phyloP scores from a whole-genome alignment of 2,113 vertebrate species.

The Phainopepla nitens region DNA sequence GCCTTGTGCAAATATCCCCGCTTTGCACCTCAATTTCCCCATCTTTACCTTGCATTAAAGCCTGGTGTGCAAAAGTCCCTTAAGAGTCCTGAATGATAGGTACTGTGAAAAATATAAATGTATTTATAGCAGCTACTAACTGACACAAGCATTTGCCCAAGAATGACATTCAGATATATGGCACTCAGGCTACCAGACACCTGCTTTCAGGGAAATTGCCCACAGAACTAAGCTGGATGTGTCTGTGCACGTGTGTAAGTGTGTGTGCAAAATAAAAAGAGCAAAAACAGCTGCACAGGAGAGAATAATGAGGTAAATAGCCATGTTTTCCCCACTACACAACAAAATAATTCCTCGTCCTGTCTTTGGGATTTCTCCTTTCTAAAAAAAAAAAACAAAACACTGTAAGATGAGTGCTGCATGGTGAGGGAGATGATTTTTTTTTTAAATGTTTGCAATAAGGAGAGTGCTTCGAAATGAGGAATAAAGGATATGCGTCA shows the following conservation, averaged over 20 bases:
- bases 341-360: not conserved
- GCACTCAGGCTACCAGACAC: not conserved
- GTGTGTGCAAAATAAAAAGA: not conserved
- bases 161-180: not conserved
- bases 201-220: not conserved
- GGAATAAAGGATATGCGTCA: not conserved
- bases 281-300: not conserved
- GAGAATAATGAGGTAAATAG: not conserved
- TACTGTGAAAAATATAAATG: conserved; percentile 2
- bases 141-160: conserved; percentile 32
- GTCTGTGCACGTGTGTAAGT: not conserved
- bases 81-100: not conserved
- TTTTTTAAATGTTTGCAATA: not conserved
- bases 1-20: not conserved
- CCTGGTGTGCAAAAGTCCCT: not conserved
- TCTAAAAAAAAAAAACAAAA: not conserved
- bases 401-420: not conserved
- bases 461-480: conserved; percentile 5
- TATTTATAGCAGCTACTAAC: conserved; percentile 4
- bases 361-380: not conserved
- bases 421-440: not conserved
- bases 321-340: not conserved
- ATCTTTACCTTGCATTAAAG: not conserved
- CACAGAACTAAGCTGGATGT: not conserved
- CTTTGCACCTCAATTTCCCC: not conserved